Conservation (phyloP, 2,797 vertebrate species). For the Numenius phaeopus region DNA sequence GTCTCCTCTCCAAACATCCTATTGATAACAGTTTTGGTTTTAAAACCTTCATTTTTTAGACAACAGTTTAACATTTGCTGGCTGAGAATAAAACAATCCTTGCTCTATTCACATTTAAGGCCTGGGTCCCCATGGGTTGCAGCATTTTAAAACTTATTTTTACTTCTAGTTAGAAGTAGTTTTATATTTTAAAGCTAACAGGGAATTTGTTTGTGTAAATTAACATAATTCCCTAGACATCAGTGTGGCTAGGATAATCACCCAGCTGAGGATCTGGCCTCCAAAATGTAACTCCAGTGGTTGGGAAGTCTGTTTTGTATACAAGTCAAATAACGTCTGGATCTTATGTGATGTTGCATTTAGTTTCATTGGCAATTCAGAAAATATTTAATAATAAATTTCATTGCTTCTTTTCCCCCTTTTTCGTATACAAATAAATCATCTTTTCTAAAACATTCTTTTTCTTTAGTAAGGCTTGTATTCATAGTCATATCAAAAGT, state of each 20-base stretch:
- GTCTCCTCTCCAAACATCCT: not conserved
- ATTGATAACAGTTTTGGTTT: not conserved
- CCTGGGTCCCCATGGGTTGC: slow-evolving; percentile 2
- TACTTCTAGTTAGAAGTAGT: slow-evolving; percentile 31
- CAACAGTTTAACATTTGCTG: slow-evolving; percentile 7
- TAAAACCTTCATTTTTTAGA: not conserved
- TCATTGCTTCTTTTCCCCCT: slow-evolving; percentile 33
- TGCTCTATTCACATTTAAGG: slow-evolving; percentile 37
- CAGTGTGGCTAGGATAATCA: not conserved
- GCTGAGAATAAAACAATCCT: slow-evolving; percentile 32
- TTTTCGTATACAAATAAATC: slow-evolving; percentile 66
- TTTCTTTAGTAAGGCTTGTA: slow-evolving; percentile 64
- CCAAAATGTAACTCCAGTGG: not conserved
- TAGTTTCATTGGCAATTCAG: slow-evolving; percentile 54
- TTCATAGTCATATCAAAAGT: slow-evolving; percentile 65
- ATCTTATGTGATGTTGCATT: not conserved
- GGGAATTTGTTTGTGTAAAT: slow-evolving; percentile 12
- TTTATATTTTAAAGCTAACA: slow-evolving; percentile 55
- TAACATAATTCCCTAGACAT: not conserved
- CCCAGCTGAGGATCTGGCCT: not conserved
- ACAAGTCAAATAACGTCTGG: slow-evolving; percentile 9
- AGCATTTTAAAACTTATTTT: not conserved
- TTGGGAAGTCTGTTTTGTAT: slow-evolving; percentile 8
- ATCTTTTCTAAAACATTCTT: slow-evolving; percentile 61
- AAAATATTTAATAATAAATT: slow-evolving; percentile 57